Percentiles rank a stretch among this genome's conserved stretches.
Evolutionary conservation across 2,888 invertebrate genomes (phyloP).

Genomic region (Corbicula japonica): DNA sequence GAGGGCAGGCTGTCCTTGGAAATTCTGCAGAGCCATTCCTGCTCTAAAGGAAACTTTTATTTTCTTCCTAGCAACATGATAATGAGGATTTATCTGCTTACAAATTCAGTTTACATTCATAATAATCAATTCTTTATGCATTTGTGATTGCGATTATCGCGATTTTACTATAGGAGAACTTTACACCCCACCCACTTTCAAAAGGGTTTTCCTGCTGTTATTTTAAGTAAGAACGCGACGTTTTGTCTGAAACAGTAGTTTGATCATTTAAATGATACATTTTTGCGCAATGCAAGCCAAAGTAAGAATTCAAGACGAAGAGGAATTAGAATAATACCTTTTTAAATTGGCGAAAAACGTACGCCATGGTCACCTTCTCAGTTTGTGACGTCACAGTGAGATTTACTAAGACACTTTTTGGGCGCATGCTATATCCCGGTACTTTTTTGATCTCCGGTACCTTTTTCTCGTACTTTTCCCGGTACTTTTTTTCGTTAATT

Average conservation of each 20-base stretch:
- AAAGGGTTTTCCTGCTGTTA: background rate
- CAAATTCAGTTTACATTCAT: no score
- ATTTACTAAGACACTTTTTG: no score
- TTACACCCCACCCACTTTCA: constrained; percentile 52
- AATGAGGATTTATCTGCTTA: no score
- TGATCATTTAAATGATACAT: background rate
- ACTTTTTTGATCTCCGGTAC: no score
- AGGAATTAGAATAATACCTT: constrained; percentile 62
- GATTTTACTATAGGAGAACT: background rate
- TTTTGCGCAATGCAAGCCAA: background rate
- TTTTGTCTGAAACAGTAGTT: constrained; percentile 7
- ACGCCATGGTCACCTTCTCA: constrained; percentile 74
- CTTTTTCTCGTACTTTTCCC: no score
- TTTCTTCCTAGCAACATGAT: no score
- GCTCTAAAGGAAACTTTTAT: no score
- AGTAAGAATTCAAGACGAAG: background rate
- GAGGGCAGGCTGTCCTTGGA: no score
- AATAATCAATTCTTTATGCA: no score
- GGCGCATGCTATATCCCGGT: no score
- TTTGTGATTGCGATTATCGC: background rate
- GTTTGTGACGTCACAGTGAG: constrained; percentile 69
- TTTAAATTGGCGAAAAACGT: constrained; percentile 73
- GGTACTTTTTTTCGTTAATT: no score
- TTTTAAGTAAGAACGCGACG: background rate
- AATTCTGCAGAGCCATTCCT: no score